phyloP scores from a whole-genome alignment of 1,140 invertebrate genomes.

The Propsilocerus akamusi region DNA sequence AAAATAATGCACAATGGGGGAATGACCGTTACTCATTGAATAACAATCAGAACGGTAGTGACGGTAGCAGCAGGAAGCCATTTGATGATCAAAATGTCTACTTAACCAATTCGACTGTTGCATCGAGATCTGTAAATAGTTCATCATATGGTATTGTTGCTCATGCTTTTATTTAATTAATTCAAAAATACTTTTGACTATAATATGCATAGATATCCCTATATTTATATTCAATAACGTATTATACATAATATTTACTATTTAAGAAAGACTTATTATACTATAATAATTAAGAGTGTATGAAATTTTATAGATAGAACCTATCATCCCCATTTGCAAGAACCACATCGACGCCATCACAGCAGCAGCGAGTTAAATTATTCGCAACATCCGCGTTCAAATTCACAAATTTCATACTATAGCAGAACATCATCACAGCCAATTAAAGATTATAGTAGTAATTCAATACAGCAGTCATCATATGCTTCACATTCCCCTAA shows the following conservation, averaged over 20 bases:
- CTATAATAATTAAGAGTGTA: not conserved
- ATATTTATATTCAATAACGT: no score
- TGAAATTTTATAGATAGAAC: constrained; percentile 1
- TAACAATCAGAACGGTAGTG: no score
- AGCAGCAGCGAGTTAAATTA: not conserved
- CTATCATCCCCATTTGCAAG: not conserved
- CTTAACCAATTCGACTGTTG: not conserved
- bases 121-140: constrained; percentile 1
- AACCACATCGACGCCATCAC: not conserved
- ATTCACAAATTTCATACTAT: not conserved
- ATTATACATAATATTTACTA: no score
- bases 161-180: no score
- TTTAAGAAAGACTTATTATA: no score
- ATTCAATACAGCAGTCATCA: not conserved
- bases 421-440: not conserved
- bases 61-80: not conserved
- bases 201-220: no score
- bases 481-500: not conserved
- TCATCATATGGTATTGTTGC: no score
- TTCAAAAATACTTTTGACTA: no score
- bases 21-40: not conserved
- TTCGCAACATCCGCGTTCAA: not conserved
- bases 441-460: not conserved
- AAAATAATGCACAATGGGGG: not conserved
- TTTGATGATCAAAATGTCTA: not conserved